Base-by-base conservation (phyloP, 2,113 vertebrate species). In the Strigops habroptila region DNA sequence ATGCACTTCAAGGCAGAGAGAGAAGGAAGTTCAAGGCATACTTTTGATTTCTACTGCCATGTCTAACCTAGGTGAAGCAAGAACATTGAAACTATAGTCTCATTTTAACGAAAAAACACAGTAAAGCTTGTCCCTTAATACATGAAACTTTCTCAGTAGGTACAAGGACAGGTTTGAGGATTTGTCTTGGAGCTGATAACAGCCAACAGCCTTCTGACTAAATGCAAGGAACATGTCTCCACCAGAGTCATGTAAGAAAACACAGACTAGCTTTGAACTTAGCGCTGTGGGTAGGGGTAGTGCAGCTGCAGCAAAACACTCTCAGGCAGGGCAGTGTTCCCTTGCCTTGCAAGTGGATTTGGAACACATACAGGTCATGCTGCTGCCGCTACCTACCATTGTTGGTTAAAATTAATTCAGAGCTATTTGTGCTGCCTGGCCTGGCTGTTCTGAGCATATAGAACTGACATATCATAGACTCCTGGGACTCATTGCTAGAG, bases 401-500 rank as follows among this genome's bases (percentile, higher is more conserved):
- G 27, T 0, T 88, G 9, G 9, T 60, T 63, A 23, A 68, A n/a
- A 33, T 23, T 68, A 60, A 18, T 53, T 81, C 18, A 46, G 12
- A 89, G 18, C 28, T 79, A 0, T n/a, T 35, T 67, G 5, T 86
- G 87, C 22, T 74, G 5, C 31, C 28, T 78, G 51, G 25, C 37
- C 37, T 70, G 60, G 73, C 64, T 87, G 22, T 21, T 41, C 28
- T 46, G 55, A 59, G 63, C 2, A 0, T 59, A 3, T 18, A 55
- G 37, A 71, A 24, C 23, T 27, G 43, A 7, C 23, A 24, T 0
- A 48, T 6, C 2, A 0, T 57, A 1, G 0, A 37, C 35, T 55
- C 46, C 37, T 3, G 11, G 25, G 59, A 64, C 49, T 8, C 0
- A 0, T 57, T 85, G 43, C 52, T 87, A 35, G 37, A 22, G 4